phyloP scores from a whole-genome alignment of 2,113 vertebrate genomes.

The Pelobates fuscus region DNA sequence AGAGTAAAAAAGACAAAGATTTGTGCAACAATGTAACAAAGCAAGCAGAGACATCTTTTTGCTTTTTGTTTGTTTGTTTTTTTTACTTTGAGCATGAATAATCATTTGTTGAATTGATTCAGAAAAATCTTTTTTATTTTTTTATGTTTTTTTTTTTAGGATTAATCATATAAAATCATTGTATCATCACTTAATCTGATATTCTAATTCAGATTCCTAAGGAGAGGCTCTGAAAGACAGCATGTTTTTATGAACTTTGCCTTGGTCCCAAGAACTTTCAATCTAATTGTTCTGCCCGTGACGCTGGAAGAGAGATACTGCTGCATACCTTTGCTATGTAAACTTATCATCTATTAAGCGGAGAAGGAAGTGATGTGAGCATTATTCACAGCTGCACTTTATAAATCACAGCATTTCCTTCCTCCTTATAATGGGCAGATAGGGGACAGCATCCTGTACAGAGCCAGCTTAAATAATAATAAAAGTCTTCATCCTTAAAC shows the following conservation, averaged over 20 bases:
- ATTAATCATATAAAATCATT: too few relatives aligned
- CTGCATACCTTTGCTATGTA: background rate
- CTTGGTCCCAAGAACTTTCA: background rate
- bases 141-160: too few relatives aligned
- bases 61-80: too few relatives aligned
- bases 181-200: too few relatives aligned
- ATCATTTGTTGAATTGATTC: too few relatives aligned
- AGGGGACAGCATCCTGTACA: slow-evolving; percentile 33
- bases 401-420: slow-evolving; percentile 41
- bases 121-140: too few relatives aligned
- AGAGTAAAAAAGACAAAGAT: too few relatives aligned
- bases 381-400: slow-evolving; percentile 27
- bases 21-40: too few relatives aligned
- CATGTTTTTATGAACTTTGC: background rate
- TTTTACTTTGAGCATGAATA: too few relatives aligned
- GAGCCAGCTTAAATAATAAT: background rate
- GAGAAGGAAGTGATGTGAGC: slow-evolving; percentile 14
- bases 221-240: too few relatives aligned
- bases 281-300: background rate
- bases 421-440: slow-evolving; percentile 14
- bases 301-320: background rate
- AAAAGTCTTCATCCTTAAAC: background rate
- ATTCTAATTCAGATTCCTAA: too few relatives aligned
- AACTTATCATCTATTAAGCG: background rate
- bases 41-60: too few relatives aligned